These are phyloP conservation scores for Mnemiopsis leidyi DNA, from an alignment of 37 sponge, comb jelly and placozoan genomes.

Conservation along the genomic window DNA sequence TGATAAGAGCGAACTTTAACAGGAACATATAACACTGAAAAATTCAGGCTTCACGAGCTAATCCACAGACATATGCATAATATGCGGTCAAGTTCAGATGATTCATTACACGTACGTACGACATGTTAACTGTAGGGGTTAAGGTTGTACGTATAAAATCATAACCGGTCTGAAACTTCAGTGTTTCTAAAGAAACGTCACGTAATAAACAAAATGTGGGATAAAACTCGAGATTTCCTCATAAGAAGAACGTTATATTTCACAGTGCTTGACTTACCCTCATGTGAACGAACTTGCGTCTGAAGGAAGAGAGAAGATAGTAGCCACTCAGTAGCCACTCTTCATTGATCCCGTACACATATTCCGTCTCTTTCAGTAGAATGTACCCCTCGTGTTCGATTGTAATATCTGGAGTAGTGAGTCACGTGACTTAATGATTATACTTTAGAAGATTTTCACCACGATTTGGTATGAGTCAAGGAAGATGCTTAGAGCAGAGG, in stretches of 20 bases:
- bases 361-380: constrained; percentile 68
- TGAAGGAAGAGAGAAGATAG: constrained; percentile 45
- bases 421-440: background rate
- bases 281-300: background rate
- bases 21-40: constrained; percentile 39
- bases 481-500: too few relatives aligned
- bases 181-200: too few relatives aligned
- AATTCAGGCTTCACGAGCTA: background rate
- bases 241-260: too few relatives aligned
- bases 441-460: background rate
- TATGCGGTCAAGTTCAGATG: too few relatives aligned
- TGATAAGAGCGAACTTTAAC: background rate
- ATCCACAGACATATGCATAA: too few relatives aligned
- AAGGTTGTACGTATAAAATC: too few relatives aligned
- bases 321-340: constrained; percentile 63
- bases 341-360: constrained; percentile 61
- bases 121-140: too few relatives aligned
- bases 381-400: constrained; percentile 68
- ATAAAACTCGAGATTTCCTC: too few relatives aligned
- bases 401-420: background rate
- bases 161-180: too few relatives aligned
- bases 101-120: too few relatives aligned
- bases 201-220: too few relatives aligned
- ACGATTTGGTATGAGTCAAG: too few relatives aligned
- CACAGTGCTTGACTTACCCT: background rate